Base-by-base conservation (phyloP, 2,797 vertebrate species). In the Enteromius afrohamiltoni region DNA sequence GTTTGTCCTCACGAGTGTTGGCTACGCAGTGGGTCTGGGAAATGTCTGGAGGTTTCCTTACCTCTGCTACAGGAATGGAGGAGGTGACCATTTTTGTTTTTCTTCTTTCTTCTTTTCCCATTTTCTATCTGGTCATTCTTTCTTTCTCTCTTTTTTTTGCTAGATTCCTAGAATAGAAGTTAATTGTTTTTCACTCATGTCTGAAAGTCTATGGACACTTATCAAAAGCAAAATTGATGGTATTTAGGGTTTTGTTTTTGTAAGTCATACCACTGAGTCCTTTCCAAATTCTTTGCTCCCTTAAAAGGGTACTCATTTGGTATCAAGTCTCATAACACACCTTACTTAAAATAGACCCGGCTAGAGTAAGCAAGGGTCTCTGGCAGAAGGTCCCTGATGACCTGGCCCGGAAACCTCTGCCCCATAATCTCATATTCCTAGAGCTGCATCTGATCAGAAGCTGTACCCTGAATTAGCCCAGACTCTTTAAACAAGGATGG, bases 1-100 rank as follows among this genome's bases (percentile, higher is more conserved):
- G 95, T 99, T 99, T 91, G 95, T 99, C 89, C 95, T 99, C 89
- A 99, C 98, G 88, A 99, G 97, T 80, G 97, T 99, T 92, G 98
- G 98, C 88, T 99, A 99, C 68, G 98, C 98, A 60, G 98, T 99
- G 90, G 98, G 98, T 85, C 95, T 99, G 86, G 98, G 98, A 78
- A 99, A 99, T 3, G 98, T 99, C 90, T 99, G 98, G 98, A 96
- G 98, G 91, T 99, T 99, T 83, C 98, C 98, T 5, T 99, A 99
- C 92, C 98, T 99, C 90, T 99, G 98, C 95, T 99, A 99, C 92
- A 96, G 97, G 92, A 99, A 99, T 93, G 98, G 98, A 93, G 98
- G 98, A 96, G 98, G 98, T 99, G 92, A 58, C 90, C 51, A 53
- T 7, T 69, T 83, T 68, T 34, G 0, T 21, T 5, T 42, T 73